Percentiles rank a stretch among this genome's conserved stretches.
Evolutionary conservation across 2,797 vertebrate species (phyloP).

Genomic region (Champsocephalus gunnari): DNA sequence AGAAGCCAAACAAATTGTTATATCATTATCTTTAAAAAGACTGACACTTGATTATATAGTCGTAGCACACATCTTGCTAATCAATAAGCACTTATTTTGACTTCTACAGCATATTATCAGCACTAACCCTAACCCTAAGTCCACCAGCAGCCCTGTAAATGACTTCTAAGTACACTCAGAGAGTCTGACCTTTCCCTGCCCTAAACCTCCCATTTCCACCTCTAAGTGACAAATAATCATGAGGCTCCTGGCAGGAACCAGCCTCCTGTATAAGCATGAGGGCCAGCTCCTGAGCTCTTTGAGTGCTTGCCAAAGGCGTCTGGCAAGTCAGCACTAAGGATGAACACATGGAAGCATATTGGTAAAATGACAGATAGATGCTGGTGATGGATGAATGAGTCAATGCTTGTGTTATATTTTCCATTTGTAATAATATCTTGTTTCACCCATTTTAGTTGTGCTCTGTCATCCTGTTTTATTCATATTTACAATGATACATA

Average conservation of each 20-base stretch:
- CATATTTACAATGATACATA: neutral
- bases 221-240: conserved; percentile 62
- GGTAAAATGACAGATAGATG: conserved; percentile 26
- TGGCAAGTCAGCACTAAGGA: conserved; percentile 68
- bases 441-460: neutral
- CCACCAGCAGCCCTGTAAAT: conserved; percentile 14
- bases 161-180: conserved; percentile 9
- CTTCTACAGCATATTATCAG: neutral
- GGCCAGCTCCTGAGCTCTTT: conserved; percentile 49
- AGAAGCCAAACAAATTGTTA: neutral
- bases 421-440: neutral
- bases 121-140: neutral
- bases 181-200: conserved; percentile 45
- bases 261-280: conserved; percentile 31
- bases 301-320: conserved; percentile 66
- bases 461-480: neutral
- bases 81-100: neutral
- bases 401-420: conserved; percentile 9
- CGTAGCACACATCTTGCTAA: neutral
- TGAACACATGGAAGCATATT: conserved; percentile 45
- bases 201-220: conserved; percentile 30
- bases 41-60: neutral
- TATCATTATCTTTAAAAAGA: neutral
- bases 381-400: conserved; percentile 34
- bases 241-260: conserved; percentile 51